phyloP scores from a whole-genome alignment of 2,113 vertebrate species.

The Cyprinodon brontotheroides region DNA sequence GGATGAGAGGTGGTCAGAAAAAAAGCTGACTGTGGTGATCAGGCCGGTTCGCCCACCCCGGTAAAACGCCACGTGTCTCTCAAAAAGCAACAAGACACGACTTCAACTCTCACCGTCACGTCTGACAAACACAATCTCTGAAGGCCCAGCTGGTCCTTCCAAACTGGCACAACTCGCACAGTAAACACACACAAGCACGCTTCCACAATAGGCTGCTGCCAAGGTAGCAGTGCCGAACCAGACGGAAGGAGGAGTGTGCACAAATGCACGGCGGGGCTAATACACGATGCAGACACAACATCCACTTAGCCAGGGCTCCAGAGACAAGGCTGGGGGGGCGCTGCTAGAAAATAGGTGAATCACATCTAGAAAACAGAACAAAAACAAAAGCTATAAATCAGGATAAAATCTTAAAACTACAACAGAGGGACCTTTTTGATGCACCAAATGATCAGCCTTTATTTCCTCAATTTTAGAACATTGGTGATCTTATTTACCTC shows the following conservation, averaged over 20 bases:
- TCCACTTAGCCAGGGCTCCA: constrained; percentile 61
- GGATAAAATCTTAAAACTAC: background rate
- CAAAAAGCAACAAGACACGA: constrained; percentile 59
- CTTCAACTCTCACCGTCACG: constrained; percentile 50
- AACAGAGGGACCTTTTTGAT: background rate
- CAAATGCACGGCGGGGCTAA: constrained; percentile 56
- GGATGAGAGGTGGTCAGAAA: constrained; percentile 23
- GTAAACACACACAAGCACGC: constrained; percentile 7
- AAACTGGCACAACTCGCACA: constrained; percentile 55
- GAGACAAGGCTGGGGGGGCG: constrained; percentile 36
- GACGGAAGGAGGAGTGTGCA: constrained; percentile 43
- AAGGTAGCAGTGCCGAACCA: constrained; percentile 68
- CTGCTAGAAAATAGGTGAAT: constrained; percentile 29
- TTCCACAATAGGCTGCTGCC: constrained; percentile 59
- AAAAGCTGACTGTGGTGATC: constrained; percentile 66
- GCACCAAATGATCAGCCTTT: no score
- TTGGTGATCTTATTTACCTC: no score
- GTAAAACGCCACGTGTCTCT: constrained; percentile 65
- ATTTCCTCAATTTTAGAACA: no score
- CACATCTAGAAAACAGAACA: constrained; percentile 25
- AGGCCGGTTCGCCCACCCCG: constrained; percentile 63
- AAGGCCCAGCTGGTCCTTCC: constrained; percentile 75
- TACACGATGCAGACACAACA: constrained; percentile 70
- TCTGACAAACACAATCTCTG: constrained; percentile 53
- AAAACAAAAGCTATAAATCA: background rate